A percentile compares a stretch with the other conserved stretches of the same genome.
These are phyloP conservation scores for Anas platyrhynchos DNA, from an alignment of 2,113 vertebrate species.

Conservation along the genomic window DNA sequence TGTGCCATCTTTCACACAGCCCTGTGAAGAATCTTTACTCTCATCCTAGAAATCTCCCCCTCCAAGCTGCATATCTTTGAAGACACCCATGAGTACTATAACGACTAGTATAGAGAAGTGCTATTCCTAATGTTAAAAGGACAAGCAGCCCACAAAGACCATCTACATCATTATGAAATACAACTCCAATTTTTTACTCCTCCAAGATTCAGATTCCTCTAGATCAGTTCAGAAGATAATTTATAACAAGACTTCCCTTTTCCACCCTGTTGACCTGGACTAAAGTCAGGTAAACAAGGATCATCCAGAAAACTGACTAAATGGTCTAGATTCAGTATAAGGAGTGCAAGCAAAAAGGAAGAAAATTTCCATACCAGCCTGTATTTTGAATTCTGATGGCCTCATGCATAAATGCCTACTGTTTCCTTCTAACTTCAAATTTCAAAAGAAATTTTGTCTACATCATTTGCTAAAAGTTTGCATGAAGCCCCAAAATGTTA, in stretches of 20 bases:
- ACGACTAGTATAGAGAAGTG: background rate
- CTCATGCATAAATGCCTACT: background rate
- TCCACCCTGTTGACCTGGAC: background rate
- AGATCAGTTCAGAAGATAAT: background rate
- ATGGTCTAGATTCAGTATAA: background rate
- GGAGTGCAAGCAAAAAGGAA: background rate
- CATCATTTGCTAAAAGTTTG: background rate
- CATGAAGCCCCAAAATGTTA: background rate
- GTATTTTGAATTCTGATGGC: background rate
- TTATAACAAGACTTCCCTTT: background rate
- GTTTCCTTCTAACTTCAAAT: background rate
- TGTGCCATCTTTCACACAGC: accelerated
- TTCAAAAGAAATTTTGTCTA: background rate
- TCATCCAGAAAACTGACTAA: background rate
- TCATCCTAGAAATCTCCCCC: background rate
- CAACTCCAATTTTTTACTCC: background rate
- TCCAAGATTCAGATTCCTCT: background rate
- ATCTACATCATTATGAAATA: background rate
- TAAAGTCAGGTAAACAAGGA: background rate
- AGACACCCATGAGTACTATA: background rate
- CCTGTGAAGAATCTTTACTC: background rate
- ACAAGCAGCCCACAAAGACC: background rate
- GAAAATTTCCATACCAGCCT: background rate
- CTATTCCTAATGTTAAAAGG: background rate
- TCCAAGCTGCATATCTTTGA: background rate